Percentiles rank a stretch among this genome's conserved stretches.
Conservation (phyloP, 2,113 vertebrate genomes). For the Neolamprologus longior region DNA sequence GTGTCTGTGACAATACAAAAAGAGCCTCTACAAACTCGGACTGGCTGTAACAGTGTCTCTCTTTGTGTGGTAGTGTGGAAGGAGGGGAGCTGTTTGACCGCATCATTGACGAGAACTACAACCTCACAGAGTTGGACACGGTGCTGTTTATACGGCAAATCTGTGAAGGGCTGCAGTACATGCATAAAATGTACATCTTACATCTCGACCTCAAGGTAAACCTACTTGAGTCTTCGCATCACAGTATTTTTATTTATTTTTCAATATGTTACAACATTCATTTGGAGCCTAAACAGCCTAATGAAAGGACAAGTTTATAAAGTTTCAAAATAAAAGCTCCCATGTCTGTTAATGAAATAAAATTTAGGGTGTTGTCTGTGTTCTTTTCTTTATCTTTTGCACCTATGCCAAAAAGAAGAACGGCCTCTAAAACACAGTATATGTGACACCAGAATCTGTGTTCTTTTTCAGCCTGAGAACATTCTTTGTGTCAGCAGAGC, state of each 20-base stretch:
- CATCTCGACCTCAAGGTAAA: constrained; percentile 95
- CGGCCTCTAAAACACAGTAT: accelerated
- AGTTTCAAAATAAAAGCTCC: not conserved
- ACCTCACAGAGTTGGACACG: constrained; percentile 87
- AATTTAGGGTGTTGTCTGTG: not conserved
- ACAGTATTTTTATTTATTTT: not conserved
- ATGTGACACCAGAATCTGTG: not conserved
- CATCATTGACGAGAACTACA: constrained; percentile 92
- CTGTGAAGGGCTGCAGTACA: constrained; percentile 89
- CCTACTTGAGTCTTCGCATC: not conserved
- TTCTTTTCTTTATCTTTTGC: not conserved
- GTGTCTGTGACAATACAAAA: not conserved
- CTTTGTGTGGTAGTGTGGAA: constrained; percentile 76
- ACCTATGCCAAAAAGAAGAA: not conserved
- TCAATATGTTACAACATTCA: not conserved
- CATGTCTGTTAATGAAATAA: not conserved
- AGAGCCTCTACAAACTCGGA: not conserved
- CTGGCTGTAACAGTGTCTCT: not conserved
- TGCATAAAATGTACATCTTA: constrained; percentile 98
- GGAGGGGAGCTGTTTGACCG: constrained; percentile 96
- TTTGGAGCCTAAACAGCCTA: not conserved
- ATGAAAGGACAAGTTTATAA: not conserved
- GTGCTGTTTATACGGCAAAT: constrained; percentile 91
- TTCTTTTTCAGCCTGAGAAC: constrained; percentile 86
- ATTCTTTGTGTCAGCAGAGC: constrained; percentile 92